Evolutionary conservation across 2,888 invertebrate species (phyloP), one percentile per base, ranked within the genome.

Genomic region (Pandemis cinnamomeana): DNA sequence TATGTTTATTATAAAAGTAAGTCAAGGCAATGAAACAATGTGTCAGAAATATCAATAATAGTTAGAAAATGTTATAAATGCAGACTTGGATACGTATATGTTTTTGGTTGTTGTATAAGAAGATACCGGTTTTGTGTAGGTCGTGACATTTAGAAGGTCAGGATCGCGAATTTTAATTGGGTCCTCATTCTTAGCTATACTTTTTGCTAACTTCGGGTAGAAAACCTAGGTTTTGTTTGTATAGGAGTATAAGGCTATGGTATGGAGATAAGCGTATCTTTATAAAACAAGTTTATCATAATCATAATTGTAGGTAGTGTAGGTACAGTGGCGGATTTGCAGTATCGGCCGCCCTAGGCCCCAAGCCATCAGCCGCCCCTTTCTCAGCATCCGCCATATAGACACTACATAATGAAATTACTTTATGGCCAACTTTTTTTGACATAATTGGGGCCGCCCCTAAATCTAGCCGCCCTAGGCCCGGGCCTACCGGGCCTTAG

Each of bases 121-220:
- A 27, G 61, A 46, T 48, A 64, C 64, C 64, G 64, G 72, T 75
- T 72, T 76, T 27, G 75, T 75, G 82, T 84, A 86, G 89, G 87
- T 89, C 89, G 86, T 82, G 89, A 86, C 86, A 81, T 83, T 81
- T 77, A 55, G 81, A 86, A 89, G 89, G 89, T 87, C 85, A 67
- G 73, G 68, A 80, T 76, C 80, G 80, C 78, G 81, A 79, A 78
- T 78, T 81, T 79, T 84, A 83, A 83, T 87, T 84, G 82, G 84
- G 78, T 78, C 79, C 79, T 79, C 74, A 77, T 78, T 83, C 80
- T 84, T 80, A 77, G 66, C 79, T 80, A 81, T 77, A 76, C 77
- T 79, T 80, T 78, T 79, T 58, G n/a, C 44, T 44, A 41, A 7
- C 11, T 7, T 53, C 46, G 15, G 48, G 55, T 60, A 11, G 15